phyloP scores from a whole-genome alignment of 2,113 vertebrate genomes.

The Corydoras maculifer region DNA sequence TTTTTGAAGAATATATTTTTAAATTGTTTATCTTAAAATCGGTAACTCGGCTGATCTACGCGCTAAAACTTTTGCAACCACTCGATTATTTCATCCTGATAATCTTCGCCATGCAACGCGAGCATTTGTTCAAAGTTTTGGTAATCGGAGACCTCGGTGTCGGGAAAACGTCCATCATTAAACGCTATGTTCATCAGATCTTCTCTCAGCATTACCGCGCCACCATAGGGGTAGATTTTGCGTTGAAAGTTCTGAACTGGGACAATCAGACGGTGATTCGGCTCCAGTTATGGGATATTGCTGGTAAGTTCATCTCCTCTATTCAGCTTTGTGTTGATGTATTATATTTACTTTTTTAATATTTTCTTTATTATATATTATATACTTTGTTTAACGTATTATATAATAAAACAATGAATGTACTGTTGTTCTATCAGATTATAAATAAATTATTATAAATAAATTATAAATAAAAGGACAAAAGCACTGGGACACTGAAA shows the following conservation, averaged over 20 bases:
- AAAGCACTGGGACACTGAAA: too few species aligned
- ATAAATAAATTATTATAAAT: too few species aligned
- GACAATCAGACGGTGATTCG: slow-evolving; percentile 62
- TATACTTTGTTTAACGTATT: too few species aligned
- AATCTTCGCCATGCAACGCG: slow-evolving; percentile 57
- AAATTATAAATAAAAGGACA: too few species aligned
- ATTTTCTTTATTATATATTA: too few species aligned
- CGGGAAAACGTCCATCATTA: slow-evolving; percentile 72
- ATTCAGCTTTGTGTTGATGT: too few species aligned
- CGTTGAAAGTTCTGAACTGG: slow-evolving; percentile 68
- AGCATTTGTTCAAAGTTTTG: slow-evolving; percentile 68
- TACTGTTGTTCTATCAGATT: too few species aligned
- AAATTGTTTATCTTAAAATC: too few species aligned
- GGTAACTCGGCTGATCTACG: not conserved
- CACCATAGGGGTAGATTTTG: slow-evolving; percentile 74
- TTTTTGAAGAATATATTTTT: not conserved
- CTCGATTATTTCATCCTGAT: not conserved
- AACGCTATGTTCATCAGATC: slow-evolving; percentile 70
- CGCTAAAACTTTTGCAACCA: not conserved
- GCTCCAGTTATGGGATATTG: slow-evolving; percentile 73
- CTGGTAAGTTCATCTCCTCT: slow-evolving; percentile 52
- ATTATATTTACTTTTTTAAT: too few species aligned
- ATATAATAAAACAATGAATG: too few species aligned
- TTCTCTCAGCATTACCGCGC: slow-evolving; percentile 74
- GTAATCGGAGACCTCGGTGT: slow-evolving; percentile 73